Percentiles rank a stretch among this genome's conserved stretches.
Evolutionary conservation across 2,888 invertebrate genomes (phyloP).

Genomic region (Archips xylosteana): DNA sequence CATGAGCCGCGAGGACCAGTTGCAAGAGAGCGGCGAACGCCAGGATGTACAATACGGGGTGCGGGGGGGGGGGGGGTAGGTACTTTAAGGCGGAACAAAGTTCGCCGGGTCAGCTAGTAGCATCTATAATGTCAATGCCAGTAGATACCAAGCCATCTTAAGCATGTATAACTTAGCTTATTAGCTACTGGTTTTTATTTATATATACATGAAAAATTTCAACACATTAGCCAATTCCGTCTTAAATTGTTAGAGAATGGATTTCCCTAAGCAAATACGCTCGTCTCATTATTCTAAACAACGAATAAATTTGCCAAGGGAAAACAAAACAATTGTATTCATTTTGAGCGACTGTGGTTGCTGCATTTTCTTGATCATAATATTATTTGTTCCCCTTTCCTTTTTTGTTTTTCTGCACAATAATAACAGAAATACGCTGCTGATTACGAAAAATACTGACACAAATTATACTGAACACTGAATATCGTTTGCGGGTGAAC

Average conservation of each 20-base stretch:
- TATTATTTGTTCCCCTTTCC: conserved; percentile 72
- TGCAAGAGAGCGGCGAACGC: no score
- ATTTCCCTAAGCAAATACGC: conserved; percentile 79
- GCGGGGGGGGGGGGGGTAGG: no score
- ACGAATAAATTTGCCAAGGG: conserved; percentile 81
- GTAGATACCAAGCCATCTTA: no score
- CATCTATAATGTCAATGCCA: no score
- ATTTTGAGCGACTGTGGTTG: conserved; percentile 78
- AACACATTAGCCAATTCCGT: conserved; percentile 75
- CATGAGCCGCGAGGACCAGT: no score
- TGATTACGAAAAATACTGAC: conserved; percentile 38
- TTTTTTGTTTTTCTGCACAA: conserved; percentile 55
- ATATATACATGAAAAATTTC: conserved; percentile 71
- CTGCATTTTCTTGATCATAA: conserved; percentile 80
- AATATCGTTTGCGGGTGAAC: conserved; percentile 60
- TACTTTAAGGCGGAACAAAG: no score
- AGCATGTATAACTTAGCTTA: neutral
- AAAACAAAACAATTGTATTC: conserved; percentile 83
- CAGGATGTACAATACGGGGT: no score
- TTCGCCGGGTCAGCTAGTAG: no score
- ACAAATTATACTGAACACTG: conserved; percentile 59
- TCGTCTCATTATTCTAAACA: conserved; percentile 83
- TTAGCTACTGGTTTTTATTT: conserved; percentile 61
- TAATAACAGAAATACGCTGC: conserved; percentile 27
- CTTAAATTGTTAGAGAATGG: conserved; percentile 81